Base-by-base conservation (phyloP, 2,797 vertebrate genomes). In the Takifugu rubripes region DNA sequence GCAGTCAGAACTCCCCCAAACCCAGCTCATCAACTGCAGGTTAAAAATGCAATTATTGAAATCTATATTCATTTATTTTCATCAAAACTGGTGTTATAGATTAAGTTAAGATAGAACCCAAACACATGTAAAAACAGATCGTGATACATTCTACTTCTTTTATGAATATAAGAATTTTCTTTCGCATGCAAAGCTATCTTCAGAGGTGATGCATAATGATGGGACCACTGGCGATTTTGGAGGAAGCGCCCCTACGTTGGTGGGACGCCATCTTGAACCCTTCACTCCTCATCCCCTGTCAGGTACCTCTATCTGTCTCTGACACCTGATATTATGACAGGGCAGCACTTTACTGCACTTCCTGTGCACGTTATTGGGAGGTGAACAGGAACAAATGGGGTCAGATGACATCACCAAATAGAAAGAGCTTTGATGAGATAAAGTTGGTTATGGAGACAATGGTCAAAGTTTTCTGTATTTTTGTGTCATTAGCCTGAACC, bases 1-100 rank as follows among this genome's bases (percentile, higher is more conserved):
- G 53, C 66, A 52, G 72, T 84, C 61, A 72, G 82, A 16, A 54
- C 69, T 45, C 49, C 60, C 49, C 69, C 87, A 61, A 68, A 50
- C 26, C 65, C 86, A 44, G 84, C 82, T 57, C 77, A 84, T 68
- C 82, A 89, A 27, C 77, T 92, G 64, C 88, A 90, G 90, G 92
- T 92, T 63, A 17, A 52, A 46, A 42, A 21, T 44, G 50, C 36
- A 59, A 11, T 52, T 9, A 59, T 48, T 16, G 43, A 57, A 8
- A 5, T 54, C 46, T 45, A 4, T 12, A 48, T 49, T 56, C 16
- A n/a, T 54, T 45, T 21, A 8, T 40, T 40, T 0, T 7, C 40
- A 33, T 40, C 61, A 10, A 36, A 7, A 3, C 9, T 36, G 33
- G 6, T 36, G 11, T 36, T 8, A 36, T 33, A 33, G 31, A 33